A percentile compares a stretch with the other conserved stretches of the same genome.
Conservation (phyloP, 2,797 vertebrate species). For the Poeciliopsis infans region DNA sequence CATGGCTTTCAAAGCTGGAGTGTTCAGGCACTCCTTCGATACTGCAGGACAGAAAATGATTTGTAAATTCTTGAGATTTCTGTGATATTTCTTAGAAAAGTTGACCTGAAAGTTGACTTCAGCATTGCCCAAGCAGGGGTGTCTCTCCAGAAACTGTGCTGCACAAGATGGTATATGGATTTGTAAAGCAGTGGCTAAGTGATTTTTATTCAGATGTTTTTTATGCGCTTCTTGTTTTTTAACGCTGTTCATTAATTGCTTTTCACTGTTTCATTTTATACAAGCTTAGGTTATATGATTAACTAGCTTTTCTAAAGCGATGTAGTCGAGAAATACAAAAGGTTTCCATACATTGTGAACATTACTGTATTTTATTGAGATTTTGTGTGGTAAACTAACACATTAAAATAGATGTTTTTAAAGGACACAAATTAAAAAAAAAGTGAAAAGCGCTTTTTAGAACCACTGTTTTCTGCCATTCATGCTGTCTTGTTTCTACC, state of each 20-base stretch:
- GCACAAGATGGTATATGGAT: neutral
- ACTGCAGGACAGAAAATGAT: slow-evolving; percentile 43
- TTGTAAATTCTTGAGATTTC: slow-evolving; percentile 28
- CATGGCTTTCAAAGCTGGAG: slow-evolving; percentile 32
- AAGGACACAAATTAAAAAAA: neutral
- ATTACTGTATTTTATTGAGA: neutral
- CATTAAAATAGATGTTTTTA: neutral
- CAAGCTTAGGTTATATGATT: neutral
- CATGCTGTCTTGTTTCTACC: neutral
- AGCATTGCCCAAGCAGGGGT: neutral
- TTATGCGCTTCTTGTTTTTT: neutral
- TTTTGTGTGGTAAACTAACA: neutral
- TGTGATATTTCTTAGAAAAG: slow-evolving; percentile 23
- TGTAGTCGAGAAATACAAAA: neutral
- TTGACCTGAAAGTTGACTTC: neutral
- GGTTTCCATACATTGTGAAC: neutral
- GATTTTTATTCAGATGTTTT: neutral
- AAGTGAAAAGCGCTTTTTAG: neutral
- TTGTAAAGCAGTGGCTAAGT: neutral
- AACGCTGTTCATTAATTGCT: neutral
- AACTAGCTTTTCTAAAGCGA: neutral
- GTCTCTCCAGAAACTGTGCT: neutral
- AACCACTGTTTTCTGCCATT: neutral
- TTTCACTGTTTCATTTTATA: neutral
- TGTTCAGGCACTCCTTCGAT: slow-evolving; percentile 48